Evolutionary conservation across 2,888 invertebrate species (phyloP).

Genomic region (Psylliodes chrysocephalus): DNA sequence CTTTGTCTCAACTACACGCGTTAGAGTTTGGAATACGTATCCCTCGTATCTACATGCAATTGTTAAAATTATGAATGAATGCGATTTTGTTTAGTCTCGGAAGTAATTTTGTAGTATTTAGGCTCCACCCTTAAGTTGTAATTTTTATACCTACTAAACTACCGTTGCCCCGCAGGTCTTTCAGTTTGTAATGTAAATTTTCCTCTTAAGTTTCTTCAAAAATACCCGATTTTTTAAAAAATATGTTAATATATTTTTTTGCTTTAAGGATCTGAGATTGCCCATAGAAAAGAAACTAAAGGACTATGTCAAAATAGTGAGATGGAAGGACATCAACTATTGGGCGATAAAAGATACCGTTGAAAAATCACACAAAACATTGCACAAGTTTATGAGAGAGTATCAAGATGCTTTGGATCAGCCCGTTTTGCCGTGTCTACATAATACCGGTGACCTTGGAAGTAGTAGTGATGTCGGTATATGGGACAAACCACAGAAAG

Average conservation of each 20-base stretch:
- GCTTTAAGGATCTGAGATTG: conserved; percentile 61
- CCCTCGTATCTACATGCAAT: too few relatives aligned
- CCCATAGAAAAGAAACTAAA: conserved; percentile 93
- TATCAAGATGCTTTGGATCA: conserved; percentile 75
- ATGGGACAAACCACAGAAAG: conserved; percentile 71
- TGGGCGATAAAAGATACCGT: conserved; percentile 92
- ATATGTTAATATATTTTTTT: background rate
- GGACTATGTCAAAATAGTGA: conserved; percentile 93
- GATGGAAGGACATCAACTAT: conserved; percentile 95
- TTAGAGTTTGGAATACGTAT: too few relatives aligned
- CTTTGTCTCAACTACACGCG: too few relatives aligned
- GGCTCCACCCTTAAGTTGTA: too few relatives aligned
- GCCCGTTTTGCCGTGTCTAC: conserved; percentile 65
- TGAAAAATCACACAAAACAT: conserved; percentile 85
- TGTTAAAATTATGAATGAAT: too few relatives aligned
- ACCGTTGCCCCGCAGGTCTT: too few relatives aligned
- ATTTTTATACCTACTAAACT: too few relatives aligned
- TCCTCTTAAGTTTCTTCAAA: too few relatives aligned
- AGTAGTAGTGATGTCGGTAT: conserved; percentile 63
- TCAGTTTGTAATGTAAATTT: too few relatives aligned
- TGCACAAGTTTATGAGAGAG: conserved; percentile 88
- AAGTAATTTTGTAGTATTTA: too few relatives aligned
- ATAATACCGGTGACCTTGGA: conserved; percentile 56
- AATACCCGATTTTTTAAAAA: background rate
- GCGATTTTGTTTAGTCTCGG: too few relatives aligned